Evolutionary conservation across 2,888 invertebrate species (phyloP), one percentile per base, ranked within the genome.

Genomic region (Malthinus seriepunctatus): DNA sequence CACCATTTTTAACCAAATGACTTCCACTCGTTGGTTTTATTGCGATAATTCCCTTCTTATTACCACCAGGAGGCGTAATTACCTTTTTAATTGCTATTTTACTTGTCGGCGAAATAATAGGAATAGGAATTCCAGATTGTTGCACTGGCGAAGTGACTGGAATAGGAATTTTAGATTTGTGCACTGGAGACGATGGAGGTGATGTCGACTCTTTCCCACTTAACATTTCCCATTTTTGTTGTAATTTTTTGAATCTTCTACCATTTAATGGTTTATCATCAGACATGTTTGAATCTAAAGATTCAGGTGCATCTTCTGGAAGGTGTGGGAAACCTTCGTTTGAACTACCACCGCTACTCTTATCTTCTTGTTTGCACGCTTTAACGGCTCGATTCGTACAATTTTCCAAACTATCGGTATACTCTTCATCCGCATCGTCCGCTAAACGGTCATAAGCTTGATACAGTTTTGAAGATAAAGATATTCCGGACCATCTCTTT

Each of bases 141-240:
- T 86, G 83, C 3, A 88, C 84, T 11, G 90, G 90, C 15, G 90
- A 90, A 1, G 88, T 86, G 63, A 91, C 87, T 1, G 87, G 86
- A 58, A 91, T 80, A 2, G 91, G 91, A 68, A 91, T 91, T 71
- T 87, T 88, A 0, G 90, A 90, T 60, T 88, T 87, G 8, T 79
- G 77, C 32, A 78, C 79, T 0, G 82, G 81, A 1, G 81, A 81
- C 6, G 69, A 70, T 3, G 77, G 78, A 12, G 72, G 71, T 8
- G 71, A 68, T 34, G 76, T 77, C 6, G 70, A 71, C 0, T 83
- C 83, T 48, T 81, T 80, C 8, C 82, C 83, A 65, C 88, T 88
- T 64, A 91, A 81, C 79, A 89, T 84, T 74, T 92, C 91, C 92
- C 92, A 92, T 71, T 89, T 89, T 72, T 89, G 86, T 71, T 91